Evolutionary conservation across 92 coral and sea anemone species (phyloP), one percentile per base, ranked within the genome.

Genomic region (Epizoanthus ramosus): DNA sequence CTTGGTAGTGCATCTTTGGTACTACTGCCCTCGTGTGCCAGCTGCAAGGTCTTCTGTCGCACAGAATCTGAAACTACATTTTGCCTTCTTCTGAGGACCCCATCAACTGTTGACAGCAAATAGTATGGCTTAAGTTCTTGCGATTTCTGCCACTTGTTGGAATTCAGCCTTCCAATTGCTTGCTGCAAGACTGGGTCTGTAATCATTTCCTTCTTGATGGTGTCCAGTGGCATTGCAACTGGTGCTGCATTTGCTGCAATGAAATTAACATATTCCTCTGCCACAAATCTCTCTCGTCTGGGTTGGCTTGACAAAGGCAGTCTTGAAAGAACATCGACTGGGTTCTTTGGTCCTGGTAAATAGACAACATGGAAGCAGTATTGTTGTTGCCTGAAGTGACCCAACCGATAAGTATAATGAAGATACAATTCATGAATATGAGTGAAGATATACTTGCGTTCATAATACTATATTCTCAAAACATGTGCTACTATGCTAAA

Each of bases 311-410:
- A 31, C 61, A 81, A 60, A 21, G 90, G 79, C 47, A 81, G 70
- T 33, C 84, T 50, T 53, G 87, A 87, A 13, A 87, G 45, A 21
- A 87, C n/a, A 72, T 74, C 90, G 18, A 68, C 80, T 68, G 89
- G 85, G 43, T 79, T 79, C 63, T 39, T 41, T 50, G 66, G 35
- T 28, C 90, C 87, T 60, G 87, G 84, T 37, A 39, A 61, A 41
- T 73, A 80, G 10, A 76, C 57, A 17, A 85, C 57, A 5, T 58
- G 65, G 10, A 80, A 80, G 1, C 47, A 39, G 60, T 80, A 80
- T 23, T 74, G 63, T 47, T 80, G n/a, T n/a, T n/a, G n/a, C n/a
- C n/a, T n/a, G n/a, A n/a, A n/a, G n/a, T n/a, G n/a, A n/a, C n/a
- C n/a, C n/a, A n/a, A n/a, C n/a, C n/a, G n/a, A n/a, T n/a, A n/a